Base-by-base conservation (phyloP, 2,888 invertebrate species). In the Thumatha senex region DNA sequence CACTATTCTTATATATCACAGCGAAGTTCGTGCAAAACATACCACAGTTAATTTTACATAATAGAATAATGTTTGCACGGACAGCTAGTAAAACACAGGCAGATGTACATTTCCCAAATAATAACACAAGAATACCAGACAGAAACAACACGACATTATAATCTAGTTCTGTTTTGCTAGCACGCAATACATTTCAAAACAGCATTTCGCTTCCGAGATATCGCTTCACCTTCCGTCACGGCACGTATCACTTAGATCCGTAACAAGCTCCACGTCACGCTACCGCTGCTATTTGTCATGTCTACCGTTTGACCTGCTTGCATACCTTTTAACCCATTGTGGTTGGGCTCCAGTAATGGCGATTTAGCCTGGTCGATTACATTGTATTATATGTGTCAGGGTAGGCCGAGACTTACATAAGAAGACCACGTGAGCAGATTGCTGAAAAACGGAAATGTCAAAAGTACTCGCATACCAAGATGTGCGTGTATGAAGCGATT, bases 231-330 rank as follows among this genome's bases (percentile, higher is more conserved):
- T 55, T 40, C 40, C 31, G 51, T 54, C 51, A 48, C 48, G 50
- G 34, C 24, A 43, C 36, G 39, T 48, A 33, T 40, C 49, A 49
- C 18, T 24, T 24, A 24, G 24, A 40, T 45, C 40, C 14, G 44
- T 34, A 40, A 35, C 49, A 44, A 18, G 48, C 30, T 40, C 18
- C 44, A 31, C 33, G 49, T 42, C 49, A 49, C 45, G 40, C 34
- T 14, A 51, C 51, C 42, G 41, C 45, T 42, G 45, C 65, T 54
- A 65, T 65, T 63, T 61, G 61, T 66, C 63, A 58, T 56, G 54
- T 46, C 61, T 48, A 51, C 52, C 50, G 47, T 51, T 41, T 56
- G 58, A 63, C 66, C 66, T 41, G 63, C 56, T 65, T 66, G 50
- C 63, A 65, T 65, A 63, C 61, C 58, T 65, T 65, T 65, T 58